Conservation (phyloP, 1,140 invertebrate species). For the Popillia japonica region DNA sequence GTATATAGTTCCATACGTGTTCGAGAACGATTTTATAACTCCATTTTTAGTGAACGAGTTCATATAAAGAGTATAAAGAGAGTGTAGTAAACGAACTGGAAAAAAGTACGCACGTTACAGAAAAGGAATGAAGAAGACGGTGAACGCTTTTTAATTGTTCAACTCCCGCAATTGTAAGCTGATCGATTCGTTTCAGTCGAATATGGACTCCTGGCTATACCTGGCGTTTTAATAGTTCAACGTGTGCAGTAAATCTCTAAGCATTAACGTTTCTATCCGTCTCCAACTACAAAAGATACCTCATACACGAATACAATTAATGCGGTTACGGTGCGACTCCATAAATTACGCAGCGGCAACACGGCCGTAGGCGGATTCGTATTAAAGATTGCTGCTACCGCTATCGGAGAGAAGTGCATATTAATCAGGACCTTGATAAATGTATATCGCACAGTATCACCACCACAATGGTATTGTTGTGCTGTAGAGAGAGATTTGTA, state of each 20-base stretch:
- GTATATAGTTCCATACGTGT: not conserved
- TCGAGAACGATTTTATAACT: not conserved
- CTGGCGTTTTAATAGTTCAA: conserved; percentile 5
- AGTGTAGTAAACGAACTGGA: not conserved
- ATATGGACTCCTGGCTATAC: not conserved
- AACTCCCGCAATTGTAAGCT: conserved; percentile 5
- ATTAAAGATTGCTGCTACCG: conserved; percentile 51
- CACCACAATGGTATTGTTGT: conserved; percentile 7
- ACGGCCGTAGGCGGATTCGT: conserved; percentile 45
- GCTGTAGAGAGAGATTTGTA: not conserved
- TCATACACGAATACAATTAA: conserved; percentile 45
- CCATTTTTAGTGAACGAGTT: not conserved
- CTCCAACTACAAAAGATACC: conserved; percentile 22
- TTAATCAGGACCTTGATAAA: conserved; percentile 44
- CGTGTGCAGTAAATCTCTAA: conserved; percentile 2
- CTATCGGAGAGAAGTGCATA: conserved; percentile 49
- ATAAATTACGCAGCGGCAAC: conserved; percentile 46
- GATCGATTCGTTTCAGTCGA: not conserved
- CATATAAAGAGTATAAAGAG: not conserved
- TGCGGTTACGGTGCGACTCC: conserved; percentile 42
- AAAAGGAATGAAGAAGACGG: not conserved
- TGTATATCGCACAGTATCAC: conserved; percentile 9
- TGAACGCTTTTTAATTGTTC: not conserved
- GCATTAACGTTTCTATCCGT: conserved; percentile 31
- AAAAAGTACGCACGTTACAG: not conserved